These are phyloP conservation scores for Ectemnius cavifrons DNA, from an alignment of 2,888 invertebrate genomes.

Conservation along the genomic window DNA sequence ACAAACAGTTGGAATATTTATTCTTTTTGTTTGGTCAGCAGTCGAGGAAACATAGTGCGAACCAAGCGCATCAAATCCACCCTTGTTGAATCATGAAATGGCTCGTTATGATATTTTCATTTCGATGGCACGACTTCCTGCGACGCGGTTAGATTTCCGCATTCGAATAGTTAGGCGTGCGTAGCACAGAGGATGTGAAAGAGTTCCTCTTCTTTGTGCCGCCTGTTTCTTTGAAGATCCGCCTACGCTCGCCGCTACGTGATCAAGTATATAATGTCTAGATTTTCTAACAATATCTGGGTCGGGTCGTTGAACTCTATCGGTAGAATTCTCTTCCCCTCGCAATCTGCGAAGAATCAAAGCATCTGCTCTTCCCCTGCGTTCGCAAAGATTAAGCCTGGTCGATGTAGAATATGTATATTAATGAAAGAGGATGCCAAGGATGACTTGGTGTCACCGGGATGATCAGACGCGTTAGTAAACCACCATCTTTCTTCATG, in stretches of 20 bases:
- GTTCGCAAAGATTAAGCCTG: conserved; percentile 9
- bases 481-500: neutral
- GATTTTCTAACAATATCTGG: conserved; percentile 64
- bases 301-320: conserved; percentile 62
- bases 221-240: conserved; percentile 33
- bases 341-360: conserved; percentile 30
- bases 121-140: no score
- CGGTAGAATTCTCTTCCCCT: conserved; percentile 28
- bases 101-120: no score
- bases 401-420: neutral
- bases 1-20: no score
- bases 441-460: no score
- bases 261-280: conserved; percentile 53
- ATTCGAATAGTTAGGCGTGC: no score
- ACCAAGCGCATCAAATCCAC: no score
- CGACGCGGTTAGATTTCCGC: no score
- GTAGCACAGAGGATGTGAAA: neutral
- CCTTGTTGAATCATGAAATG: no score
- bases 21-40: no score
- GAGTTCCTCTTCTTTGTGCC: neutral
- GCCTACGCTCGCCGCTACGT: conserved; percentile 46
- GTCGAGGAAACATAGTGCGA: no score
- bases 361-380: conserved; percentile 28
- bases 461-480: neutral
- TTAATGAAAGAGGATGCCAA: no score